phyloP scores from a whole-genome alignment of 2,113 vertebrate genomes.

The Limnothrissa miodon region DNA sequence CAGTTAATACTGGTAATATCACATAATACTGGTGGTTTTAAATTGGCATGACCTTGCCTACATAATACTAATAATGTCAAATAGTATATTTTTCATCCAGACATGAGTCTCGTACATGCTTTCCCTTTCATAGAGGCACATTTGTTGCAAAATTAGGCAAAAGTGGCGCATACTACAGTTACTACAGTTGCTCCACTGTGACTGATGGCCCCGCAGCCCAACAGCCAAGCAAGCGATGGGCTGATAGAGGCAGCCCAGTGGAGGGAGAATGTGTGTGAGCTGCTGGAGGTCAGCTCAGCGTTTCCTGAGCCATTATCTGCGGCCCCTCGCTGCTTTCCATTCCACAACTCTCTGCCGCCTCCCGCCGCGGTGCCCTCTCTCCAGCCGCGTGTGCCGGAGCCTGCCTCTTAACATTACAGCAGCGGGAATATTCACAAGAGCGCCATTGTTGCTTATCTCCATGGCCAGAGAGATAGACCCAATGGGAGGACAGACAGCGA shows the following conservation, averaged over 20 bases:
- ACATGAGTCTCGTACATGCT: neutral
- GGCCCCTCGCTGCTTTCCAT: slow-evolving; percentile 47
- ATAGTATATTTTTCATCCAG: neutral
- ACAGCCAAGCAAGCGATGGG: slow-evolving; percentile 27
- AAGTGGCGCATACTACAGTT: neutral
- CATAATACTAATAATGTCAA: neutral
- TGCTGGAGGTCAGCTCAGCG: slow-evolving; percentile 44
- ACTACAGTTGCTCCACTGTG: too few species aligned
- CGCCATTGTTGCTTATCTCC: slow-evolving; percentile 35
- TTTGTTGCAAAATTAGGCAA: neutral
- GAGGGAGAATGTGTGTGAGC: slow-evolving; percentile 37
- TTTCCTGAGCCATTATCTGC: slow-evolving; percentile 49
- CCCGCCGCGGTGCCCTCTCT: slow-evolving; percentile 15
- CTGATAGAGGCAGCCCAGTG: slow-evolving; percentile 23
- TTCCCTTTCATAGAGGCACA: neutral
- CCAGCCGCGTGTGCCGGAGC: neutral
- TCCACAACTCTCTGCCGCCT: slow-evolving; percentile 34
- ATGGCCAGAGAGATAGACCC: slow-evolving; percentile 35
- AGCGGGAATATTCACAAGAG: slow-evolving; percentile 22
- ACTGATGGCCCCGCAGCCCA: neutral
- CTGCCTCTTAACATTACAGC: slow-evolving; percentile 26
- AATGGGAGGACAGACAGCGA: neutral
- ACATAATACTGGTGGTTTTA: neutral
- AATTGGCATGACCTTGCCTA: neutral
- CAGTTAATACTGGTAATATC: neutral